Percentiles rank a stretch among this genome's conserved stretches.
phyloP scores from a whole-genome alignment of 2,888 invertebrate species.

The Notodonta ziczac region DNA sequence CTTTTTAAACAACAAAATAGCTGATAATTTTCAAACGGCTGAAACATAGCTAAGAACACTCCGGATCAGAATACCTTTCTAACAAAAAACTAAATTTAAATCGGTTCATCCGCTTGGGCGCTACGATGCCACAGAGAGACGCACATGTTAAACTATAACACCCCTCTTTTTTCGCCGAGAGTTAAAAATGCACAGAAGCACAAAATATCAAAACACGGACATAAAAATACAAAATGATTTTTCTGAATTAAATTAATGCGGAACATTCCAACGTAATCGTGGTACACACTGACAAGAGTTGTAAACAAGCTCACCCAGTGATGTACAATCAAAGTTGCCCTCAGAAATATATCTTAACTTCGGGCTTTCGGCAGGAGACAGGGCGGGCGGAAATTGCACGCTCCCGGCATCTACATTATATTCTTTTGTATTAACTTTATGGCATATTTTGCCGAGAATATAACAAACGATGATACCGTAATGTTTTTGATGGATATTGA shows the following conservation, averaged over 20 bases:
- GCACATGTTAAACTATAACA: too few species aligned
- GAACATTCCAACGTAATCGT: slow-evolving; percentile 48
- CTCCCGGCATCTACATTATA: slow-evolving; percentile 60
- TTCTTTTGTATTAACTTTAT: slow-evolving; percentile 62
- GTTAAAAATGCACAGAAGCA: neutral
- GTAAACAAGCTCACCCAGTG: slow-evolving; percentile 57
- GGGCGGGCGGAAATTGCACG: slow-evolving; percentile 66
- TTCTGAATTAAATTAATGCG: slow-evolving; percentile 35
- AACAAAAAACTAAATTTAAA: too few species aligned
- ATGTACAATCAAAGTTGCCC: slow-evolving; percentile 68
- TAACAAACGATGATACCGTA: slow-evolving; percentile 24
- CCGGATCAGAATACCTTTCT: too few species aligned
- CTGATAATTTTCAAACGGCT: too few species aligned
- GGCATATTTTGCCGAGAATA: slow-evolving; percentile 29
- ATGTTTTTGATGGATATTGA: slow-evolving; percentile 8
- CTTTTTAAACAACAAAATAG: too few species aligned
- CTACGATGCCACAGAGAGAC: too few species aligned
- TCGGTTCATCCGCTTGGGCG: too few species aligned
- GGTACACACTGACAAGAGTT: slow-evolving; percentile 62
- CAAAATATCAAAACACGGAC: neutral
- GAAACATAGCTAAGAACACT: too few species aligned
- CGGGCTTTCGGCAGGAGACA: slow-evolving; percentile 30
- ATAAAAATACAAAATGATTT: neutral
- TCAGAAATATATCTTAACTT: slow-evolving; percentile 21
- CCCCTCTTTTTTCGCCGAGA: too few species aligned